phyloP scores from a whole-genome alignment of 2,113 vertebrate genomes.

The Mesocricetus auratus region DNA sequence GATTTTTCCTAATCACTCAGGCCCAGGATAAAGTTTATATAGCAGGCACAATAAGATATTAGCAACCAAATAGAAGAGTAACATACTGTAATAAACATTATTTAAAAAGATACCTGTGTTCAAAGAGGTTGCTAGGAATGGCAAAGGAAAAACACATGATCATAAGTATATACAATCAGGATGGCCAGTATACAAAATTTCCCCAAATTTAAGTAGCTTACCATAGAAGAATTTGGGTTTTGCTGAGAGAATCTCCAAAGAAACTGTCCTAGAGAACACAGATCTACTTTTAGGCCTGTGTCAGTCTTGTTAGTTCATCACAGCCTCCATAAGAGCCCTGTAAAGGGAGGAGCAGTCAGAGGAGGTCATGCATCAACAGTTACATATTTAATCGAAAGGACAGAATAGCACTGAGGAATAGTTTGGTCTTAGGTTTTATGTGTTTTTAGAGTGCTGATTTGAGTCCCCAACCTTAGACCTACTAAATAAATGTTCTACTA shows the following conservation, averaged over 20 bases:
- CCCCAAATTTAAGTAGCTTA: not conserved
- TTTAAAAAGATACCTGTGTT: not conserved
- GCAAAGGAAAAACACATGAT: too few relatives aligned
- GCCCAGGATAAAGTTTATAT: not conserved
- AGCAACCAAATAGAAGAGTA: too few relatives aligned
- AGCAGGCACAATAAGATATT: not conserved
- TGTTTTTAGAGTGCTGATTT: not conserved
- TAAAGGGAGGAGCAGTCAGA: not conserved
- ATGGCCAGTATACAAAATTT: not conserved
- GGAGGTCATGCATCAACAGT: not conserved
- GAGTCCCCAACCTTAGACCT: too few relatives aligned
- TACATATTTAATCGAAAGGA: not conserved
- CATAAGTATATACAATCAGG: too few relatives aligned
- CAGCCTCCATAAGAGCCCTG: not conserved
- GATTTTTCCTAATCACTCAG: not conserved
- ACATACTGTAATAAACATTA: not conserved
- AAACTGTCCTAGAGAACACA: not conserved
- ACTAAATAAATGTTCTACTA: too few relatives aligned
- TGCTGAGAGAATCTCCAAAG: not conserved
- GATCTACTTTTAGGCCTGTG: not conserved
- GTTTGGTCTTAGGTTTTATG: not conserved
- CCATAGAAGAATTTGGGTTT: not conserved
- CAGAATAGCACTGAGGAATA: not conserved
- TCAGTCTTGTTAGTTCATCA: not conserved
- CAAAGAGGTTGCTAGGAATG: not conserved